Evolutionary conservation across 2,113 vertebrate genomes (phyloP).

Genomic region (Centropristis striata): DNA sequence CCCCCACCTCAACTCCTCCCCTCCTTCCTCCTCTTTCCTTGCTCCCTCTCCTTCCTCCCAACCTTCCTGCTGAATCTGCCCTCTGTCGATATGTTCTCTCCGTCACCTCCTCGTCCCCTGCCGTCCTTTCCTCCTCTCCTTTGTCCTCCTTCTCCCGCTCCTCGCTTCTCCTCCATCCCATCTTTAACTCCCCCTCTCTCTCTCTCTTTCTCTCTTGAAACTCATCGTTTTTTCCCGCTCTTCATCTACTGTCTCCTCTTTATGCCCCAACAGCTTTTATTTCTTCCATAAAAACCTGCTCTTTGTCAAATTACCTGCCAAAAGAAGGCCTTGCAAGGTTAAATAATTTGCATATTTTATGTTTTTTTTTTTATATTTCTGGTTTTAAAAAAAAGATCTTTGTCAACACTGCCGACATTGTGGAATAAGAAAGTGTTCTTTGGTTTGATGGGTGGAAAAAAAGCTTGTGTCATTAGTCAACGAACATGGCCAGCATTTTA

Average conservation of each 20-base stretch:
- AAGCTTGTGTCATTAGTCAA: conserved; percentile 46
- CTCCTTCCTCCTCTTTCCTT: conserved; percentile 55
- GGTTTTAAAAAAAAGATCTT: background rate
- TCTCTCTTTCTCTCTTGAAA: background rate
- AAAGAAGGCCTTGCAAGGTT: conserved; percentile 20
- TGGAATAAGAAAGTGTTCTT: conserved; percentile 2
- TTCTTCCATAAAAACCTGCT: conserved; percentile 2
- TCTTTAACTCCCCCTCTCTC: conserved; percentile 6
- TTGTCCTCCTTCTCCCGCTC: background rate
- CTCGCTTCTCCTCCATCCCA: background rate
- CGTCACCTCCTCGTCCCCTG: conserved; percentile 28
- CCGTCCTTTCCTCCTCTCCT: background rate
- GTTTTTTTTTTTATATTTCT: conserved; percentile 5
- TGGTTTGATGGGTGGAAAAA: conserved; percentile 35
- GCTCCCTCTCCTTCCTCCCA: conserved; percentile 31
- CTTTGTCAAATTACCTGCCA: conserved; percentile 32
- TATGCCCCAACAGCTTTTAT: conserved; percentile 11
- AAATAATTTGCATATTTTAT: conserved; percentile 42
- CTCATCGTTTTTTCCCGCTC: background rate
- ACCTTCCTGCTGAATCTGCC: conserved; percentile 58
- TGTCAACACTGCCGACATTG: conserved; percentile 5
- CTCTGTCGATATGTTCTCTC: conserved; percentile 52
- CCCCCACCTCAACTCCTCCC: conserved; percentile 58
- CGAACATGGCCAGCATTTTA: conserved; percentile 49
- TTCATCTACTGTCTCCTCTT: conserved; percentile 1